Percentiles rank a stretch among this genome's conserved stretches.
phyloP scores from a whole-genome alignment of 2,888 invertebrate genomes.

The Lagria hirta region DNA sequence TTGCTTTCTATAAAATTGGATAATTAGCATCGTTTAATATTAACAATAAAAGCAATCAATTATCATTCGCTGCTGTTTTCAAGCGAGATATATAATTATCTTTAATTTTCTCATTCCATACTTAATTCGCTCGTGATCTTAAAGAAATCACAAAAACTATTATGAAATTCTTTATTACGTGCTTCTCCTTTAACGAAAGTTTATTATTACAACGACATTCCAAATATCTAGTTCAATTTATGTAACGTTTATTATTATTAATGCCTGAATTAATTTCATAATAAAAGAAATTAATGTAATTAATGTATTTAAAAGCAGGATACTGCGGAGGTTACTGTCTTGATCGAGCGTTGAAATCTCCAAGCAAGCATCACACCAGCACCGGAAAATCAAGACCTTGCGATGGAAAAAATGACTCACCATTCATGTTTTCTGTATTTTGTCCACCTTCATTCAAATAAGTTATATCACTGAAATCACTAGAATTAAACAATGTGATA shows the following conservation, averaged over 20 bases:
- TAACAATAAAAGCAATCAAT: no score
- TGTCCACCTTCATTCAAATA: not conserved
- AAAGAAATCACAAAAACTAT: no score
- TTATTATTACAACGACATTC: slow-evolving; percentile 4
- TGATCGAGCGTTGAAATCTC: slow-evolving; percentile 17
- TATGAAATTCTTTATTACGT: no score
- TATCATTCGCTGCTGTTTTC: no score
- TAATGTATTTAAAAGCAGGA: not conserved
- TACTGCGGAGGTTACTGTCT: slow-evolving; percentile 8
- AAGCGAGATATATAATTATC: no score
- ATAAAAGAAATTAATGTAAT: slow-evolving; percentile 1
- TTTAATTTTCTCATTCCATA: no score
- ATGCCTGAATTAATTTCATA: slow-evolving; percentile 5
- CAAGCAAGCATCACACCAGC: not conserved
- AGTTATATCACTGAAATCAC: slow-evolving; percentile 1
- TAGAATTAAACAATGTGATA: slow-evolving; percentile 1
- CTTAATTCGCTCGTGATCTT: no score
- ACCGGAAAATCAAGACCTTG: not conserved
- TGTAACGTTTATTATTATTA: slow-evolving; percentile 10
- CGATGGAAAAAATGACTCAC: not conserved
- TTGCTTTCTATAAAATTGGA: no score
- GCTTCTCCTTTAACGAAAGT: slow-evolving; percentile 10
- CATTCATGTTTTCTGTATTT: slow-evolving; percentile 3
- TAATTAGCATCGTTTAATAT: no score
- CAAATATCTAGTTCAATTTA: slow-evolving; percentile 6